These are phyloP conservation scores for Eucera pruinosa DNA, from an alignment of 2,888 invertebrate species.

Conservation along the genomic window DNA sequence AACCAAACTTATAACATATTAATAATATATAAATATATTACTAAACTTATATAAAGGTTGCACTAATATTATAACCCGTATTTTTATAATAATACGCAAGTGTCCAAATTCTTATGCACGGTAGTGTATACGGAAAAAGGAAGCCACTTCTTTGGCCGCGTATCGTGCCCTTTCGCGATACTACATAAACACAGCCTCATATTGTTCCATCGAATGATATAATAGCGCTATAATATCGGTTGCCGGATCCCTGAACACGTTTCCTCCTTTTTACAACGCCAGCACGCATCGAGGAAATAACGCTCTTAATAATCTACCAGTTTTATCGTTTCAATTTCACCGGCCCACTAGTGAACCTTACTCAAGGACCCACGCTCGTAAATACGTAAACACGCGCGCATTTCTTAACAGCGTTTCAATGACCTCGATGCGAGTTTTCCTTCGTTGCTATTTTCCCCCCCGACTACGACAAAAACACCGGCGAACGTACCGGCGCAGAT, in stretches of 20 bases:
- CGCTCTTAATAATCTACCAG: background rate
- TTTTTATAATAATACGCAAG: no score
- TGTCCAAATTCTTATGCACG: no score
- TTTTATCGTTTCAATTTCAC: conserved; percentile 38
- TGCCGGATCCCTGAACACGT: background rate
- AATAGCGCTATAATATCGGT: background rate
- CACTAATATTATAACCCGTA: no score
- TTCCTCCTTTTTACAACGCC: conserved; percentile 24
- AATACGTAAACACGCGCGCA: conserved; percentile 10
- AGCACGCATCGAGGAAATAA: background rate
- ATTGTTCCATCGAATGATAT: background rate
- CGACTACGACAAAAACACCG: no score
- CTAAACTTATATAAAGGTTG: no score
- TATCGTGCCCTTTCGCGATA: background rate
- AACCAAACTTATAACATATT: no score
- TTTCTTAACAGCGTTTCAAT: conserved; percentile 1
- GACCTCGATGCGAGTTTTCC: background rate
- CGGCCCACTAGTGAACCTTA: background rate
- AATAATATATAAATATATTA: no score
- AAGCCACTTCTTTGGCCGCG: conserved; percentile 26
- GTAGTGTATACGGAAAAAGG: no score
- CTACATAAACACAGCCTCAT: background rate
- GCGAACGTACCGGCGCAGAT: no score
- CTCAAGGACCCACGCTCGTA: conserved; percentile 11
- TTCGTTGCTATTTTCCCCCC: no score